Base-by-base conservation (phyloP, 2,888 invertebrate genomes). In the Athetis lepigone region DNA sequence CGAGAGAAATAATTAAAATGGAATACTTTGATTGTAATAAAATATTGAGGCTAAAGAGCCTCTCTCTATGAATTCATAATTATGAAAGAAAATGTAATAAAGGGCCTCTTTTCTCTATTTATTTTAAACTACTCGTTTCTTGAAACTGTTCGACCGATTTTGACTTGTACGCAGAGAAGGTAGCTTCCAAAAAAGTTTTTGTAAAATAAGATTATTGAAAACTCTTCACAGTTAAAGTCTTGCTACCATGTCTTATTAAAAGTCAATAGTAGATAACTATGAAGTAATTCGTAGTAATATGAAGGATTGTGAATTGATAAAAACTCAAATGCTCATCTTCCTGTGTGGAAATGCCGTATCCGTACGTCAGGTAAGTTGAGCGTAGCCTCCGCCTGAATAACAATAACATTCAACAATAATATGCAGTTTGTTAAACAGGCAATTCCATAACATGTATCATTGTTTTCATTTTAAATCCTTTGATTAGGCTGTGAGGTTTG, bases 361-460 rank as follows among this genome's bases (percentile, higher is more conserved):
- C 76, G 56, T 42, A 33, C 27, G 11, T 13, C 63, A 11, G 37
- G 50, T 51, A 59, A 59, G 40, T 51, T 47, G 19, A 74, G 54
- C 54, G 23, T 59, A 49, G 62, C 61, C 57, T 65, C 58, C 42
- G 58, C 46, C 56, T 59, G 25, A 47, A 56, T 61, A 71, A 76
- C 27, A 62, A 76, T 21, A 58, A 29, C 23, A 46, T 1, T 33
- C 27, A 52, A 71, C 40, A 42, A 50, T 39, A 71, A 60, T 59
- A 45, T 49, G 19, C 33, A 37, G 42, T 55, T 51, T 40, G 55
- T 43, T 55, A 75, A 72, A 68, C 39, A 36, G 33, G 6, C 25
- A 2, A 52, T 69, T 69, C 50, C 57, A 8, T 9, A 40, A 19
- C 13, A 52, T 27, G 18, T 33, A 50, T 45, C 25, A 25, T 25